Percentiles rank a stretch among this genome's conserved stretches.
Conservation (phyloP, 2,888 invertebrate species). For the Glyphotaelius pellucidus region DNA sequence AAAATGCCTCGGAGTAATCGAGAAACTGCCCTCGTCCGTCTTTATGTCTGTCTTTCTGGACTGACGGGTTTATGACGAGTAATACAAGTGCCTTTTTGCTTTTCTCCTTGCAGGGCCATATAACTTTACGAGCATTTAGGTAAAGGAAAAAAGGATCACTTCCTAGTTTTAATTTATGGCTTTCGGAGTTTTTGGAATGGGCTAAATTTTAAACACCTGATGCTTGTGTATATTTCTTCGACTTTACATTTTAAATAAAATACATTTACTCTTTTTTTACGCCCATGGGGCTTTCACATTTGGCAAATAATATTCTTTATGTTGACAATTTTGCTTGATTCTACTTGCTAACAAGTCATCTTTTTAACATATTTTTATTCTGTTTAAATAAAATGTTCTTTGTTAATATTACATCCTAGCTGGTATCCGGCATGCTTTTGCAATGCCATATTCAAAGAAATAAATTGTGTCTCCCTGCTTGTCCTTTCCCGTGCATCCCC, state of each 20-base stretch:
- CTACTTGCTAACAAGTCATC: too few species aligned
- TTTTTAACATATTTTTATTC: too few species aligned
- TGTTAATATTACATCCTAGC: too few species aligned
- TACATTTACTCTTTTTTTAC: too few species aligned
- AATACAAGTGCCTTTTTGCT: conserved; percentile 52
- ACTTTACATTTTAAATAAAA: background rate
- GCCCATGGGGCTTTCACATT: too few species aligned
- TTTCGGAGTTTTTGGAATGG: conserved; percentile 1
- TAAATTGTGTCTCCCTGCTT: too few species aligned
- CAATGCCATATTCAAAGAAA: too few species aligned
- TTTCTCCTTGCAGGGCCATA: conserved; percentile 44
- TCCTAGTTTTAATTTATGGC: conserved; percentile 62
- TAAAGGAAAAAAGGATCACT: conserved; percentile 59
- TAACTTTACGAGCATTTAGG: conserved; percentile 61
- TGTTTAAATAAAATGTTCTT: too few species aligned
- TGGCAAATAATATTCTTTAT: too few species aligned
- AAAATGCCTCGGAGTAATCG: conserved; percentile 49
- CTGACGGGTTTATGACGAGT: conserved; percentile 57
- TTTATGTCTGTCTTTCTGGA: conserved; percentile 18
- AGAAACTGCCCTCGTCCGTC: conserved; percentile 53
- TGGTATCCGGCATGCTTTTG: too few species aligned
- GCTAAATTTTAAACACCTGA: background rate
- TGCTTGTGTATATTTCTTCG: background rate
- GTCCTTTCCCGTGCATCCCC: too few species aligned
- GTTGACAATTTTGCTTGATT: too few species aligned